Evolutionary conservation across 2,113 vertebrate species (phyloP).

Genomic region (Empidonax alnorum): DNA sequence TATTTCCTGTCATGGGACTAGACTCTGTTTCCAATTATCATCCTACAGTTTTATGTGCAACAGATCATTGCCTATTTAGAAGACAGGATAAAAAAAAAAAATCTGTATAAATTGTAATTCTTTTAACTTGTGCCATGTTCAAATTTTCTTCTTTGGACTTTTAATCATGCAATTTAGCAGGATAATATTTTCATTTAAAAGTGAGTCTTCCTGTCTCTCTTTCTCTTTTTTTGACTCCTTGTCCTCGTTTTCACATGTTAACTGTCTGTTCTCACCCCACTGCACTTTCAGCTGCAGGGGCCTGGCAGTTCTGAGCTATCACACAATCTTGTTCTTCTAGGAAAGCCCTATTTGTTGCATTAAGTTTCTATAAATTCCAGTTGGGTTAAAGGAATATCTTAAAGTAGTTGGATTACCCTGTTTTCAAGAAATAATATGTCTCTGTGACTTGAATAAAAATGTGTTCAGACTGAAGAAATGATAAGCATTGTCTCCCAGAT

Average conservation of each 20-base stretch:
- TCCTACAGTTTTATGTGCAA: constrained; percentile 13
- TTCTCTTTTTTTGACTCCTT: background rate
- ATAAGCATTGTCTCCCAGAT: background rate
- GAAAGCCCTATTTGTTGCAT: background rate
- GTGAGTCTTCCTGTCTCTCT: background rate
- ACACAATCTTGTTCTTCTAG: background rate
- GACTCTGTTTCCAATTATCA: constrained; percentile 45
- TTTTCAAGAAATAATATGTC: background rate
- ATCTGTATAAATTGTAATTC: background rate
- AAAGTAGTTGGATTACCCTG: background rate
- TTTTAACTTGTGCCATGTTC: background rate
- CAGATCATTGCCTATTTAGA: constrained; percentile 34
- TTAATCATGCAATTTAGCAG: background rate
- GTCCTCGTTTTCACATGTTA: background rate
- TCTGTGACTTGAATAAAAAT: background rate
- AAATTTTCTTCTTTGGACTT: background rate
- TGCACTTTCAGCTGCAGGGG: background rate
- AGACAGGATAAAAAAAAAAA: background rate
- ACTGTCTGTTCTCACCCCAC: background rate
- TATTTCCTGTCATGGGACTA: constrained; percentile 28
- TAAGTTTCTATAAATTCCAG: background rate
- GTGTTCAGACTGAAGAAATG: background rate
- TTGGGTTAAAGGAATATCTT: background rate
- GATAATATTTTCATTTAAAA: background rate
- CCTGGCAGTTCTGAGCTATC: background rate